phyloP scores from a whole-genome alignment of 2,113 vertebrate genomes.

The Podilymbus podiceps region DNA sequence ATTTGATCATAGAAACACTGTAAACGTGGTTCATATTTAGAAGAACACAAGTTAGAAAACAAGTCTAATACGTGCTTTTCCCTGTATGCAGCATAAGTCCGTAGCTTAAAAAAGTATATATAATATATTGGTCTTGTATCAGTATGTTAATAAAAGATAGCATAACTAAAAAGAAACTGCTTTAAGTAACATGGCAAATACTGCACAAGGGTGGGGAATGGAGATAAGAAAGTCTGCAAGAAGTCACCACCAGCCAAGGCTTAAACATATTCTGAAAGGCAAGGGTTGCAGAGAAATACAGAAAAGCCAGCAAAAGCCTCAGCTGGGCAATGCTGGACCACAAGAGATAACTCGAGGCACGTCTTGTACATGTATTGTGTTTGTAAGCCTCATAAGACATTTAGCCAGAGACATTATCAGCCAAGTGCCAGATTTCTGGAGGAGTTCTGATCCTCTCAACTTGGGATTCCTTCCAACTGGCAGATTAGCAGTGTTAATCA shows the following conservation, averaged over 20 bases:
- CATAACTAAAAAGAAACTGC: neutral
- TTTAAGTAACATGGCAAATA: neutral
- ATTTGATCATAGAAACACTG: neutral
- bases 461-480: slow-evolving; percentile 57
- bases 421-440: slow-evolving; percentile 58
- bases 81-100: neutral
- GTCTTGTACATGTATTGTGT: neutral
- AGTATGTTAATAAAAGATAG: neutral
- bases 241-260: slow-evolving; percentile 6
- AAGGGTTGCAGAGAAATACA: slow-evolving; percentile 21
- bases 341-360: slow-evolving; percentile 14
- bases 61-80: neutral
- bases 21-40: neutral
- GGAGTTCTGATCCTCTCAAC: slow-evolving; percentile 54
- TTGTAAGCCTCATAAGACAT: neutral
- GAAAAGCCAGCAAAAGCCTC: slow-evolving; percentile 45
- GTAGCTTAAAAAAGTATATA: neutral
- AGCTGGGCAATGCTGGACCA: slow-evolving; percentile 23
- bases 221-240: slow-evolving; percentile 12
- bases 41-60: neutral
- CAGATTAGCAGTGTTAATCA: slow-evolving; percentile 58
- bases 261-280: slow-evolving; percentile 14
- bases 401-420: slow-evolving; percentile 64
- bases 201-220: neutral
- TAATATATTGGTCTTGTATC: neutral